Percentiles rank a stretch among this genome's conserved stretches.
phyloP scores from a whole-genome alignment of 2,113 vertebrate species.

The Alethe diademata region DNA sequence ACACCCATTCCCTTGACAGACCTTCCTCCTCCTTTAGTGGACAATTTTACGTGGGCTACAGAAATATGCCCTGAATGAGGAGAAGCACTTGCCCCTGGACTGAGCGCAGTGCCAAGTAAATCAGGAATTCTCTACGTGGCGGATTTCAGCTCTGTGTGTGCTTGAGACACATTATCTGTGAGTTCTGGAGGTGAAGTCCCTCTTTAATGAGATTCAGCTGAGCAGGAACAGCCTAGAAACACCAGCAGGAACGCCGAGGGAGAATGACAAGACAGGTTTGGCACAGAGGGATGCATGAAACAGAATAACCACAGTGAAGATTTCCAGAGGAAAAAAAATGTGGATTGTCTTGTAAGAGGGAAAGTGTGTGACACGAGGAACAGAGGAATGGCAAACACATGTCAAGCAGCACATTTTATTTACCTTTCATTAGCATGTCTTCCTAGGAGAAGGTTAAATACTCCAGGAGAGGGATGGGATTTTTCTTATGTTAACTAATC shows the following conservation, averaged over 20 bases:
- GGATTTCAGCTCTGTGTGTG: neutral
- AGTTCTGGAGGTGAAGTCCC: slow-evolving; percentile 62
- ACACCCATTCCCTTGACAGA: slow-evolving; percentile 40
- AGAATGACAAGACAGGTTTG: slow-evolving; percentile 74
- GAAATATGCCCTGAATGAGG: neutral
- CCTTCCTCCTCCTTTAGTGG: neutral
- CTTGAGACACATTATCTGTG: slow-evolving; percentile 46
- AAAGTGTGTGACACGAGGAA: slow-evolving; percentile 72
- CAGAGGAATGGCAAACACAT: slow-evolving; percentile 79
- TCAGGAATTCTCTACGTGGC: neutral
- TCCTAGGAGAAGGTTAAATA: slow-evolving; percentile 73
- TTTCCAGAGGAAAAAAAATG: slow-evolving; percentile 59
- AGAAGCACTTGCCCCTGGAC: slow-evolving; percentile 10
- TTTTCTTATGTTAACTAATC: slow-evolving; percentile 75
- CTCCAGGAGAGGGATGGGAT: slow-evolving; percentile 50
- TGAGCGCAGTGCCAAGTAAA: neutral
- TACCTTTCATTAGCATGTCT: slow-evolving; percentile 75
- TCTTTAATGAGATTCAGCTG: slow-evolving; percentile 78
- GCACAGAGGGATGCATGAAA: slow-evolving; percentile 63
- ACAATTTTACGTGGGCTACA: neutral
- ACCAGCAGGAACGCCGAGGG: slow-evolving; percentile 50
- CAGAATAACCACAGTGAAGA: slow-evolving; percentile 40
- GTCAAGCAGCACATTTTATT: slow-evolving; percentile 76
- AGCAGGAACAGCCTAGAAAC: slow-evolving; percentile 68
- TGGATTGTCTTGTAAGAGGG: slow-evolving; percentile 65